phyloP scores from a whole-genome alignment of 2,888 invertebrate genomes.

The Blastobasis lacticolella region DNA sequence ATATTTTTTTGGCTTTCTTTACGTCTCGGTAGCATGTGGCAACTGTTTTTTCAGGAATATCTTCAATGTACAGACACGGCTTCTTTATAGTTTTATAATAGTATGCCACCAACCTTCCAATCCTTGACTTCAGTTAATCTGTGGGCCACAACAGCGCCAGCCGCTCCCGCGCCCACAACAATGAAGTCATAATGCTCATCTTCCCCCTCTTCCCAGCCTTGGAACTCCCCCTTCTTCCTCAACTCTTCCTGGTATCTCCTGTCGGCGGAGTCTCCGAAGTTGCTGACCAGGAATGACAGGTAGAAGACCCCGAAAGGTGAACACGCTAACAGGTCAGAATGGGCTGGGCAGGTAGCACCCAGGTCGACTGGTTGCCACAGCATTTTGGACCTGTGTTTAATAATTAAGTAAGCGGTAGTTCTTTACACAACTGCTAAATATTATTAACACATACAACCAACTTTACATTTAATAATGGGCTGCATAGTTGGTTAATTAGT shows the following conservation, averaged over 20 bases:
- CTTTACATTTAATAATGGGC: too few relatives aligned
- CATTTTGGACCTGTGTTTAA: conserved; percentile 10
- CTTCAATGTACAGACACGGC: too few relatives aligned
- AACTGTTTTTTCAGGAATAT: too few relatives aligned
- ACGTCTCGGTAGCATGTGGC: too few relatives aligned
- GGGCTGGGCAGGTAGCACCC: conserved; percentile 22
- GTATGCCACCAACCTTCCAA: conserved; percentile 9
- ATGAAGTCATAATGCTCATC: conserved; percentile 12
- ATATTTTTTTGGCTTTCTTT: too few relatives aligned
- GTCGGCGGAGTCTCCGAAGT: conserved; percentile 37
- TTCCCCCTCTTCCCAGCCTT: not conserved
- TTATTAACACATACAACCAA: too few relatives aligned
- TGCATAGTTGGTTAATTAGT: too few relatives aligned
- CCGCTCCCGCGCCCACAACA: conserved; percentile 11
- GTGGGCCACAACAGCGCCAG: conserved; percentile 11
- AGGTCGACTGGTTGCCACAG: conserved; percentile 25
- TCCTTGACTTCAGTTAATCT: conserved; percentile 9
- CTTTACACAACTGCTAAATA: too few relatives aligned
- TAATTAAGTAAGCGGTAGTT: too few relatives aligned
- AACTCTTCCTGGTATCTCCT: conserved; percentile 13
- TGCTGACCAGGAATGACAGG: conserved; percentile 32
- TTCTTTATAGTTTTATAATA: too few relatives aligned
- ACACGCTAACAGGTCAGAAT: conserved; percentile 34
- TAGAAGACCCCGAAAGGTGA: conserved; percentile 35
- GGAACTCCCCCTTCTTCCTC: not conserved